phyloP scores from a whole-genome alignment of 1,140 invertebrate genomes.

The Pseudoatta argentina region DNA sequence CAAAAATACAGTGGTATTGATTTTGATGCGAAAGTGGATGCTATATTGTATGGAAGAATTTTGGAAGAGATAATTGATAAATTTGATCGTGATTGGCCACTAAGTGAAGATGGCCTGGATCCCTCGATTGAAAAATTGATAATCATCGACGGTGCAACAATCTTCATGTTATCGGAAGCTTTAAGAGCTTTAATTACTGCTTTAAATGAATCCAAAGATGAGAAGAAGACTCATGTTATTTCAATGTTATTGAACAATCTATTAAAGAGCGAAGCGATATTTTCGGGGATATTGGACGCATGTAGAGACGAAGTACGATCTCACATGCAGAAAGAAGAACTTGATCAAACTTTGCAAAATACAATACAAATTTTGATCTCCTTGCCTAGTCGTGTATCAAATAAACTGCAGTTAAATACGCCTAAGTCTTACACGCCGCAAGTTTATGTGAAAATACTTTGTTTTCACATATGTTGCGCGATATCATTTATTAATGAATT shows the following conservation, averaged over 20 bases:
- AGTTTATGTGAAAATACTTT: slow-evolving; percentile 88
- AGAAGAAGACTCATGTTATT: slow-evolving; percentile 79
- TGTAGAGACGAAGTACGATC: slow-evolving; percentile 69
- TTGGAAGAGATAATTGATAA: slow-evolving; percentile 84
- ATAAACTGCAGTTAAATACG: slow-evolving; percentile 87
- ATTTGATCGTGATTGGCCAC: slow-evolving; percentile 87
- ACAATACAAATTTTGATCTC: slow-evolving; percentile 89
- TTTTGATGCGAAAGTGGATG: slow-evolving; percentile 81
- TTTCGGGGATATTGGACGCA: slow-evolving; percentile 85
- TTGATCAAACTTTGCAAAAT: slow-evolving; percentile 85
- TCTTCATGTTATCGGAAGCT: slow-evolving; percentile 86
- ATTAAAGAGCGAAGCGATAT: slow-evolving; percentile 87
- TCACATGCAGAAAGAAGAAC: slow-evolving; percentile 72
- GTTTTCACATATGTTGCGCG: slow-evolving; percentile 88
- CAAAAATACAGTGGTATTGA: slow-evolving; percentile 87
- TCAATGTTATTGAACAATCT: slow-evolving; percentile 85
- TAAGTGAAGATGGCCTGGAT: slow-evolving; percentile 80
- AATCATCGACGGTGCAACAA: slow-evolving; percentile 85
- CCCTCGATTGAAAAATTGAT: slow-evolving; percentile 83
- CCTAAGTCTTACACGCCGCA: slow-evolving; percentile 87
- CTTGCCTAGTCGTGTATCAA: slow-evolving; percentile 90
- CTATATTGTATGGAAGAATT: slow-evolving; percentile 83
- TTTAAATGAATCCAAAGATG: slow-evolving; percentile 84
- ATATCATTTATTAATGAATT: slow-evolving; percentile 87
- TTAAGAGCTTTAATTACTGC: slow-evolving; percentile 84